Base-by-base conservation (phyloP, 2,797 vertebrate genomes). In the Centroberyx gerrardi region DNA sequence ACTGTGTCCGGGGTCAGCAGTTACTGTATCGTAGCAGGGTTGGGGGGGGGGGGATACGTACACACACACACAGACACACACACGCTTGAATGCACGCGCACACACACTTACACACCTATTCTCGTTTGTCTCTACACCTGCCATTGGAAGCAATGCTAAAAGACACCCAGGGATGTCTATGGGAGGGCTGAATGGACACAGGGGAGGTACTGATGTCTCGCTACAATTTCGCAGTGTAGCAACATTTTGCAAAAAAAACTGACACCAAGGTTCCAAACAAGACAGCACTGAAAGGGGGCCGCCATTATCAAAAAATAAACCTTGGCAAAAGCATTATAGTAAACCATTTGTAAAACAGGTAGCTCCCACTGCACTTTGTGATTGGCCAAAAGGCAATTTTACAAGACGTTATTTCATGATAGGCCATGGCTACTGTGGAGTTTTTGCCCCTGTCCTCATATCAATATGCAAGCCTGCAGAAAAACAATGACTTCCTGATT, bases 1-100 rank as follows among this genome's bases (percentile, higher is more conserved):
- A 81, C 86, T 55, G 90, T 81, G 90, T 90, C 90, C 86, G 71
- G 91, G 89, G 91, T 91, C 91, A 90, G 88, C 86, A 74, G 87
- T 91, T 90, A 89, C 88, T 91, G 86, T 87, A 87, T 88, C 29
- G 64, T 75, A 67, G 78, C 72, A 58, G 79, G 74, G 63, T 80
- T 10, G 12, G 22, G 15, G 27, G 9, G 31, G 71, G 85, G 80
- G 81, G 70, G 81, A 79, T 51, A 60, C 44, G 67, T 14, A 88
- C 14, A 75, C 29, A 80, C 31, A 58, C 10, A 65, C 6, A 64
- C 9, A 80, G 9, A 48, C 42, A 71, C 56, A 68, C 44, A 36
- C 65, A 64, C 14, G 61, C 83, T 62, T 48, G 75, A 52, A 80
- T 72, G 58, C 66, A 48, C 51, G 59, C 51, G 40, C 22, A 29